Percentiles rank a stretch among this genome's conserved stretches.
phyloP scores from a whole-genome alignment of 2,888 invertebrate species.

The Lypha dubia region DNA sequence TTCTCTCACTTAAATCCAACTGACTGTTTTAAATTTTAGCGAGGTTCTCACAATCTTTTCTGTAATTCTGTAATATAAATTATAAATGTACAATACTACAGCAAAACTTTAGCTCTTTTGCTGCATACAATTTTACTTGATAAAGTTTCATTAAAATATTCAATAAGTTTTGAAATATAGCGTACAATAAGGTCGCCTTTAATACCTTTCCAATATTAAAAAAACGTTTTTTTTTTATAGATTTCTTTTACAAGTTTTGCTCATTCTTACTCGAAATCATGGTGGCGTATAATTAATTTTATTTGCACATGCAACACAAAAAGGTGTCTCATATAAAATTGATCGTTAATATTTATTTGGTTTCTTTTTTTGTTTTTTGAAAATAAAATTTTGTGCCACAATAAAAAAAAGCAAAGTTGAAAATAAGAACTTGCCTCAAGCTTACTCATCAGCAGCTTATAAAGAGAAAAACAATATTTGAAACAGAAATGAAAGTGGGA shows the following conservation, averaged over 20 bases:
- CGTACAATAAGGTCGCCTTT: not conserved
- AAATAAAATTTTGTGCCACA: constrained; percentile 1
- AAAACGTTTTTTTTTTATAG: not conserved
- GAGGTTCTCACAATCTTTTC: no score
- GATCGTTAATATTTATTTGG: constrained; percentile 42
- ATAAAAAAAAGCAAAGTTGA: constrained; percentile 13
- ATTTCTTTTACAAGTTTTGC: constrained; percentile 24
- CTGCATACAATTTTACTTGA: no score
- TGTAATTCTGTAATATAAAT: no score
- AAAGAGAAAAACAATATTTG: constrained; percentile 1
- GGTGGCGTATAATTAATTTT: constrained; percentile 80
- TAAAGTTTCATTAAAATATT: no score
- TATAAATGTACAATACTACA: no score
- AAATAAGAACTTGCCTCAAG: constrained; percentile 43
- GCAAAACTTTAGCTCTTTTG: no score
- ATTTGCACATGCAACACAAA: constrained; percentile 78
- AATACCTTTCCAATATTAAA: not conserved
- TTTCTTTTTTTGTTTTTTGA: no score
- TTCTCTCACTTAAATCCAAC: no score
- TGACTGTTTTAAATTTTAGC: no score
- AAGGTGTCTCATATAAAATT: constrained; percentile 59
- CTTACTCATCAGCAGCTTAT: constrained; percentile 67
- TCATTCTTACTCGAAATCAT: constrained; percentile 43
- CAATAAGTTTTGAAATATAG: not conserved
- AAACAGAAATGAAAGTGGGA: constrained; percentile 41